Evolutionary conservation across 2,797 vertebrate species (phyloP), one percentile per base, ranked within the genome.

Genomic region (Anisognathus igniventris): DNA sequence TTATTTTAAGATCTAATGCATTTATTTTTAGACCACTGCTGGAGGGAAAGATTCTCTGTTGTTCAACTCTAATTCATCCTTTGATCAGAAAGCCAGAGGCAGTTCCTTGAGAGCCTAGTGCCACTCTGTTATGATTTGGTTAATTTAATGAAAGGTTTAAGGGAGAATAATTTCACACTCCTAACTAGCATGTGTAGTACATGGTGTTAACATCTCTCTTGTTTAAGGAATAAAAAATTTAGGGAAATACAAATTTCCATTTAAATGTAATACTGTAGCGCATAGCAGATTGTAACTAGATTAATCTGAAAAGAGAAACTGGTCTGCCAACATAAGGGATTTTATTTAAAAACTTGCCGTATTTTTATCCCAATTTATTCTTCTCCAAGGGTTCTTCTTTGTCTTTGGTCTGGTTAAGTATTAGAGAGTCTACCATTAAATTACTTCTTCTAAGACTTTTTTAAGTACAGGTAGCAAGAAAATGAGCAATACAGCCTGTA

Each of bases 31-130:
- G 90, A 89, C 18, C 7, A 16, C 24, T 92, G 9, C 83, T 91
- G 48, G 70, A 65, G 65, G 75, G 56, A 70, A 35, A 37, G 82
- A 53, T 65, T 90, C 42, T 75, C 37, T 73, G 1, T 91, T 90
- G 89, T 73, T 94, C 79, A 86, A 76, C 70, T 76, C 61, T 23
- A 90, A 86, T 67, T 88, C 48, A n/a, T 91, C 51, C 85, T 96
- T 90, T 95, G 82, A 93, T 91, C 80, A 71, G 60, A 48, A 93
- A 72, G 90, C 95, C 90, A 53, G 79, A 90, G 86, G 91, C 91
- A 88, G 48, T 93, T 96, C 88, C 93, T 94, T 93, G 91, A 94
- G 90, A 90, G 51, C 67, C 35, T 85, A 45, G 57, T 96, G 88
- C 77, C 57, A 13, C 79, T 82, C 61, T 84, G 47, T 85, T 75